These are phyloP conservation scores for Hirtodrosophila confusa DNA, from an alignment of 2,888 invertebrate genomes.

Conservation along the genomic window DNA sequence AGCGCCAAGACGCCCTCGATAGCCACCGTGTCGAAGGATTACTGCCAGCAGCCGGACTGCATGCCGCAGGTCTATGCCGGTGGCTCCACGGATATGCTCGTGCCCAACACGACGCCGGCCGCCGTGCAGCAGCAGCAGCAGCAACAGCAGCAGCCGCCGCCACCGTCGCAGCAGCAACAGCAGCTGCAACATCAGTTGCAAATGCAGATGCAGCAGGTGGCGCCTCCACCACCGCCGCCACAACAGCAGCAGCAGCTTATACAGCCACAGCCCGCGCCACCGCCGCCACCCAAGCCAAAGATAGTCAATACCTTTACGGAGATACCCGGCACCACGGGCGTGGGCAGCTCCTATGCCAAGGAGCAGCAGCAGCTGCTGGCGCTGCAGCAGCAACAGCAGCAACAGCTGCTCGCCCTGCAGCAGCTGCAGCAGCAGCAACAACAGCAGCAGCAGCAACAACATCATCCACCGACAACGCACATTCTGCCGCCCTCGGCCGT, in stretches of 20 bases:
- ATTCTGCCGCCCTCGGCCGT: conserved; percentile 83
- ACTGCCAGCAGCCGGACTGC: conserved; percentile 83
- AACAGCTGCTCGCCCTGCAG: conserved; percentile 59
- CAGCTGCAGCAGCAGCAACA: conserved; percentile 69
- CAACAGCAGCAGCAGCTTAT: conserved; percentile 52
- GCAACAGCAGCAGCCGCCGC: conserved; percentile 33
- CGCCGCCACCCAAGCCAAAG: conserved; percentile 80
- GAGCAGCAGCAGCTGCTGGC: conserved; percentile 70
- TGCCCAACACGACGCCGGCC: conserved; percentile 31
- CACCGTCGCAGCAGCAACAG: conserved; percentile 35
- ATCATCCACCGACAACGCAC: conserved; percentile 81
- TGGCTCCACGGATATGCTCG: conserved; percentile 62
- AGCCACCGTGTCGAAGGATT: conserved; percentile 84
- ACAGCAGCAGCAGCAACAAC: conserved; percentile 67
- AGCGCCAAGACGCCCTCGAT: conserved; percentile 84
- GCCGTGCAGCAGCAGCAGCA: conserved; percentile 40
- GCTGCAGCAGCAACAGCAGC: conserved; percentile 65
- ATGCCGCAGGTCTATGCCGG: conserved; percentile 76
- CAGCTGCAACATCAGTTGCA: conserved; percentile 59
- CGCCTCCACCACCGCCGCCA: conserved; percentile 51
- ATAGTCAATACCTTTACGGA: conserved; percentile 83
- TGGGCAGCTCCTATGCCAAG: conserved; percentile 83
- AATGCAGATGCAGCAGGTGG: conserved; percentile 58
- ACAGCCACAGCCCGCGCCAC: conserved; percentile 74
- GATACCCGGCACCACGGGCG: conserved; percentile 84